Percentiles rank a stretch among this genome's conserved stretches.
Evolutionary conservation across 2,888 invertebrate species (phyloP).

Genomic region (Ernsta delagoae): DNA sequence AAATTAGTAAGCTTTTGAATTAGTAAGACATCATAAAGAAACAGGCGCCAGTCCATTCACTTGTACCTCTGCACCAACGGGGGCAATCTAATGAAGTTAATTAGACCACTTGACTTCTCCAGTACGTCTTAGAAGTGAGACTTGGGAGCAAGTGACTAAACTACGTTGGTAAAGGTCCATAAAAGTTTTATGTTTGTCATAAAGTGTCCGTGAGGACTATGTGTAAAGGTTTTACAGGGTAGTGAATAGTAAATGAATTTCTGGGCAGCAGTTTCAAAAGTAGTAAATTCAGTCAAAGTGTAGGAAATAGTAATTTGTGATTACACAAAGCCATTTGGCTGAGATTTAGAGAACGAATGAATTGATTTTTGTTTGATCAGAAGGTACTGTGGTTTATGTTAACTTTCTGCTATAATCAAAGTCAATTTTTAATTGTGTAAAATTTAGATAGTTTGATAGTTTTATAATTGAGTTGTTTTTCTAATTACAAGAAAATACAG

Average conservation of each 20-base stretch:
- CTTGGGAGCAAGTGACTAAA: conserved; percentile 11
- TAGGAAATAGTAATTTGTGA: no score
- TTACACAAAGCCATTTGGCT: no score
- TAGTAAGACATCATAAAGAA: neutral
- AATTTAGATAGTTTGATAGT: no score
- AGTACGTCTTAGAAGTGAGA: conserved; percentile 5
- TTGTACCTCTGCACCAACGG: conserved; percentile 16
- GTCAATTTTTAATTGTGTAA: no score
- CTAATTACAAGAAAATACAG: no score
- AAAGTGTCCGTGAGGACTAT: neutral
- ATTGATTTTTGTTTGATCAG: no score
- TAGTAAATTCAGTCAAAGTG: no score
- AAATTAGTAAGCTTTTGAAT: neutral
- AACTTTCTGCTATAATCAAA: no score
- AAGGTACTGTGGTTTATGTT: no score
- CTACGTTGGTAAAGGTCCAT: neutral
- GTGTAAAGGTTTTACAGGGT: neutral
- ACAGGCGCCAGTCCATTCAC: neutral
- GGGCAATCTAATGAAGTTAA: conserved; percentile 34
- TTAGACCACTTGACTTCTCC: conserved; percentile 27
- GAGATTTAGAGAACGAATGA: no score
- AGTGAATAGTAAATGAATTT: neutral
- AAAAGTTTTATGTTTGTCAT: conserved; percentile 1
- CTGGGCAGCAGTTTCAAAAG: neutral
- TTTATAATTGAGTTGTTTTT: no score